Evolutionary conservation across 1,140 invertebrate genomes (phyloP), one percentile per base, ranked within the genome.

Genomic region (Musca domestica): DNA sequence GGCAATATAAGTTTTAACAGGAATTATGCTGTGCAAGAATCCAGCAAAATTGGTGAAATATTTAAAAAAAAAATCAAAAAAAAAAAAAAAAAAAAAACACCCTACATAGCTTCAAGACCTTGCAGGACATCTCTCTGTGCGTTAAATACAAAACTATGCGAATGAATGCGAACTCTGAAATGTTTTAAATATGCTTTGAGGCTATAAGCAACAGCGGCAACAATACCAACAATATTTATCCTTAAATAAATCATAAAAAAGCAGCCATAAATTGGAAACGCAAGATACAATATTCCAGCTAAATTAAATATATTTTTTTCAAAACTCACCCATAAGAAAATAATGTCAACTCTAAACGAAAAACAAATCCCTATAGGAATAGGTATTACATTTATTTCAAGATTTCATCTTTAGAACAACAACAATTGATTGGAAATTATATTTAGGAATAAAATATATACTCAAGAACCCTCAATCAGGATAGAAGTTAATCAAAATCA

Each of bases 181-280:
- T 49, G 64, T 66, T 52, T 23, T 51, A 46, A 25, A 15, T 51
- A 30, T 14, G 30, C 48, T 17, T 51, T 54, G 58, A 65, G 46
- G 49, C 66, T 48, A 17, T 65, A 19, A 70, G 54, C 66, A 74
- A 67, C 66, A 76, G 68, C n/a, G n/a, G 64, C 68, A 23, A 52
- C 7, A 23, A 9, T 25, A 25, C n/a, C n/a, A 58, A 5, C 12
- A 54, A 54, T 12, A 58, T 58, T 58, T 25, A 58, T 25, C 22
- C 25, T 58, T 20, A 22, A 5, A 3, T 5, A 34, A 34, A 63
- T 23, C 17, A 68, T 56, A 56, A 22, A 47, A 34, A 56, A 67
- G n/a, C 17, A 52, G 70, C 70, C 52, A 71, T 41, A 67, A 69
- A 70, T 70, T 74, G 67, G 69, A 70, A 58, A 49, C 61, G 48